Conservation (phyloP, 2,797 vertebrate genomes). For the Dallia pectoralis region DNA sequence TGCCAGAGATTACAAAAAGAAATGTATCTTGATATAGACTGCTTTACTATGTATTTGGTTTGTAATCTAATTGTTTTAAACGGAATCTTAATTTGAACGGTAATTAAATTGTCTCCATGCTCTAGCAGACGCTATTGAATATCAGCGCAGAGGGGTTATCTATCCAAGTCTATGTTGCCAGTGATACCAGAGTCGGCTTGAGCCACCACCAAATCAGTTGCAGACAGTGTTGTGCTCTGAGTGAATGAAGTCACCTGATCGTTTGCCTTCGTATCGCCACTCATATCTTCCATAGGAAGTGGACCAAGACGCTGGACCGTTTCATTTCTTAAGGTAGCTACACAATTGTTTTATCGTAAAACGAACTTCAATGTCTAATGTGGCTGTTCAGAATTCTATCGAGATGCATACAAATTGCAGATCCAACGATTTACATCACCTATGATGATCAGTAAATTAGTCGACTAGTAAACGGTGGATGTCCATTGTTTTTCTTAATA, state of each 20-base stretch:
- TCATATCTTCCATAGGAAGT: conserved; percentile 54
- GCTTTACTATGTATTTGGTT: no score
- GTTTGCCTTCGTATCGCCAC: conserved; percentile 51
- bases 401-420: conserved; percentile 38
- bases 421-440: conserved; percentile 55
- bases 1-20: no score
- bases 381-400: neutral
- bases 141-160: no score
- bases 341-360: neutral
- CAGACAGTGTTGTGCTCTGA: conserved; percentile 39
- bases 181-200: conserved; percentile 23
- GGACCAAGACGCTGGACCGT: conserved; percentile 34
- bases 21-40: no score
- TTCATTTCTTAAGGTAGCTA: conserved; percentile 61
- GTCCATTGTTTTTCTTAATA: neutral
- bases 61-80: no score
- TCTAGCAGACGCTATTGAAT: no score
- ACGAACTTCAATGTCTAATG: neutral
- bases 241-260: conserved; percentile 82
- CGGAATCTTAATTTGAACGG: no score
- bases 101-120: no score
- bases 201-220: conserved; percentile 69
- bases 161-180: no score
- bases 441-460: conserved; percentile 15
- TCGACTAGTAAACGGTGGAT: neutral